These are phyloP conservation scores for Dermatemys mawii DNA, from an alignment of 2,113 vertebrate genomes.

Conservation along the genomic window DNA sequence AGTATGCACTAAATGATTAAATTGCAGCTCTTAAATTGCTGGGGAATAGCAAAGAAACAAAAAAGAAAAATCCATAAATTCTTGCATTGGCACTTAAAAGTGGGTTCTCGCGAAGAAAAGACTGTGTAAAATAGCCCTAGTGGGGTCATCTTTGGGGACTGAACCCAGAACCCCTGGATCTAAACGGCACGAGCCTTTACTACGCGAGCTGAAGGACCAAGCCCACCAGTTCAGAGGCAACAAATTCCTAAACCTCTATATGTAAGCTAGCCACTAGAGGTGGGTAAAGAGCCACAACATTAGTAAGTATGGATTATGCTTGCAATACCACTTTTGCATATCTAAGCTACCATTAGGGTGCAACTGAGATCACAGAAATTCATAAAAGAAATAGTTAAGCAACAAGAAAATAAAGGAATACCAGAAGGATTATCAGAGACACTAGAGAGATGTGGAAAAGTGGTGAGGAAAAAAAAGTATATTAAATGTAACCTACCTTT, in stretches of 20 bases:
- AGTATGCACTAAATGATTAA: not conserved
- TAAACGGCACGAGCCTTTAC: not conserved
- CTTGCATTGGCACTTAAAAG: not conserved
- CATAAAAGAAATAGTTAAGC: not conserved
- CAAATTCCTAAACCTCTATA: not conserved
- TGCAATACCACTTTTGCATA: not conserved
- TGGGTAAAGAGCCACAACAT: not conserved
- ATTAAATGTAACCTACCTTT: constrained; percentile 83
- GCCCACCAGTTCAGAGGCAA: not conserved
- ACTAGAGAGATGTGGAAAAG: not conserved
- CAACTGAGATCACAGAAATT: not conserved
- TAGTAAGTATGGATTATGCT: not conserved
- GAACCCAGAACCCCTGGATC: not conserved
- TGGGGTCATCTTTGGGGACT: not conserved
- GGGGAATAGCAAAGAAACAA: not conserved
- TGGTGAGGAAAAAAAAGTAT: not conserved
- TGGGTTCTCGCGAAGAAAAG: not conserved
- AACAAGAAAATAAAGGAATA: not conserved
- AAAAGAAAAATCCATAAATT: not conserved
- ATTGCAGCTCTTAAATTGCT: not conserved
- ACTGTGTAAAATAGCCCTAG: not conserved
- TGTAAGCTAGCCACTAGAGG: not conserved
- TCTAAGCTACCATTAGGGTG: not conserved
- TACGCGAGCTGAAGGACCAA: not conserved
- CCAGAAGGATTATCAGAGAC: not conserved